These are phyloP conservation scores for Arge pagana DNA, from an alignment of 2,888 invertebrate species.

Conservation along the genomic window DNA sequence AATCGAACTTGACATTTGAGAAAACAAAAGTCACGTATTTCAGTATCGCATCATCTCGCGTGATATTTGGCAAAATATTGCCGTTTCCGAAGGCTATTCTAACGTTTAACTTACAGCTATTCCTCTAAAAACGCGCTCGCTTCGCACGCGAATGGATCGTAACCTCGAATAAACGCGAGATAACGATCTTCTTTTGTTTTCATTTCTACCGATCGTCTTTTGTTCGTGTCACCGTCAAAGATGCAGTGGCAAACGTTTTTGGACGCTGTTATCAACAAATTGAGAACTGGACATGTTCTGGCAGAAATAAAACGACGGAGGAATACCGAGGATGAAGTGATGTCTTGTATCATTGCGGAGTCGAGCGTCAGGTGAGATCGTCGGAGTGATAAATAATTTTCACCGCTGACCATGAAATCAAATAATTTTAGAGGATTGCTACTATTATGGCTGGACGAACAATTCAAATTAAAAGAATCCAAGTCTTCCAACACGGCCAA, in stretches of 20 bases:
- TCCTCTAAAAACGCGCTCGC: too few relatives aligned
- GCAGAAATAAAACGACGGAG: conserved; percentile 25
- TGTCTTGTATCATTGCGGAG: conserved; percentile 36
- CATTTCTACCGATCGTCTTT: background rate
- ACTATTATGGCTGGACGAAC: conserved; percentile 49
- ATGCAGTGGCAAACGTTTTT: conserved; percentile 40
- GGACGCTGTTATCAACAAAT: conserved; percentile 28
- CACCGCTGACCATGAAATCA: conserved; percentile 2
- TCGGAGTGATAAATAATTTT: background rate
- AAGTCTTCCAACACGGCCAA: conserved; percentile 52
- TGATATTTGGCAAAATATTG: too few relatives aligned
- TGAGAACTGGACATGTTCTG: conserved; percentile 5
- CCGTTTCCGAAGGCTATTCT: too few relatives aligned
- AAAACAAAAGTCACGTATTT: too few relatives aligned
- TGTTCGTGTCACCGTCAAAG: background rate
- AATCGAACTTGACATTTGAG: too few relatives aligned
- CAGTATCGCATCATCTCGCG: too few relatives aligned
- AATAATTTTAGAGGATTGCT: conserved; percentile 41
- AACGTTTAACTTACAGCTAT: too few relatives aligned
- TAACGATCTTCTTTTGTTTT: background rate
- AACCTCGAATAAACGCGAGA: too few relatives aligned
- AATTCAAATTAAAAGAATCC: conserved; percentile 42
- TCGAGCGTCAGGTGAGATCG: conserved; percentile 34
- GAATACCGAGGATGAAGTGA: conserved; percentile 38
- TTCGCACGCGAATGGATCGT: too few relatives aligned